Conservation (phyloP, 2,888 invertebrate genomes). For the Danaus chrysippus region DNA sequence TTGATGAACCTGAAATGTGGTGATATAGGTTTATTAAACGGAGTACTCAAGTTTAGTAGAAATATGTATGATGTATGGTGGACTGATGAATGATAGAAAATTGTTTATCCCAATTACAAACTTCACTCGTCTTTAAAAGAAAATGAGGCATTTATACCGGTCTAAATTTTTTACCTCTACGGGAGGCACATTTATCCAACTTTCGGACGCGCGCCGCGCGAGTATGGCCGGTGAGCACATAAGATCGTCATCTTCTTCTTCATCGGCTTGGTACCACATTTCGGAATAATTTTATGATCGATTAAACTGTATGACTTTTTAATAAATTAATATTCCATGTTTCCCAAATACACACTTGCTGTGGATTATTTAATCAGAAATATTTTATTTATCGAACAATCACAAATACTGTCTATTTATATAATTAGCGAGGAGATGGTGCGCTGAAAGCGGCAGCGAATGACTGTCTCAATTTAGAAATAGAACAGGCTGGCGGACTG, state of each 20-base stretch:
- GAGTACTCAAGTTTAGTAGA: too few species aligned
- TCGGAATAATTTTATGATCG: conserved; percentile 34
- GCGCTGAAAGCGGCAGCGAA: conserved; percentile 72
- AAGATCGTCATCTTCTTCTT: conserved; percentile 91
- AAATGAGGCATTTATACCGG: background rate
- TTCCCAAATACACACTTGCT: background rate
- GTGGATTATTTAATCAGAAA: conserved; percentile 7
- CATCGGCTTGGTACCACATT: conserved; percentile 89
- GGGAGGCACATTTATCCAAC: conserved; percentile 93
- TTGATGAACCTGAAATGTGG: too few species aligned
- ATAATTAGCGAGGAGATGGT: conserved; percentile 67
- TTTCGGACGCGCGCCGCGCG: conserved; percentile 91
- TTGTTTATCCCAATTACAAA: too few species aligned
- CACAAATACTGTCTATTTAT: conserved; percentile 34
- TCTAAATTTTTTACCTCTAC: conserved; percentile 82
- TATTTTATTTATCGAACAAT: conserved; percentile 12
- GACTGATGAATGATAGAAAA: too few species aligned
- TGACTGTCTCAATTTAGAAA: conserved; percentile 78
- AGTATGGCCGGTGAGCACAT: conserved; percentile 92
- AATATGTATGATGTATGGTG: too few species aligned
- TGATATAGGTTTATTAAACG: too few species aligned
- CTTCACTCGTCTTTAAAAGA: background rate
- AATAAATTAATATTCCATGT: background rate
- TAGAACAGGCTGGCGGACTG: conserved; percentile 66
- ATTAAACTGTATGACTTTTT: background rate